Conservation (phyloP, 2,888 invertebrate species). For the Papilio gigon region DNA sequence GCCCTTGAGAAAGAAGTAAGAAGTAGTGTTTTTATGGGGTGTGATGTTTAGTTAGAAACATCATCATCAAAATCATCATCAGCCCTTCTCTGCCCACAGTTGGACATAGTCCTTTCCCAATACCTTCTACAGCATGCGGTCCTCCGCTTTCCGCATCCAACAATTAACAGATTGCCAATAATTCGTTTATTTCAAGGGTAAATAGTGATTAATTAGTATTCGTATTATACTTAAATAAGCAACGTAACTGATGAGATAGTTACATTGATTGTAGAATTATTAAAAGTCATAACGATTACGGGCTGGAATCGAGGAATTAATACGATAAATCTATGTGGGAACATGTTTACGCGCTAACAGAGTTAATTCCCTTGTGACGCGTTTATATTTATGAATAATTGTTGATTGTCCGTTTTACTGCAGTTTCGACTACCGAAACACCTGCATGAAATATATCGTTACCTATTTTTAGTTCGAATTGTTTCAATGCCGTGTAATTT, state of each 20-base stretch:
- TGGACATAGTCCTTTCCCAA: too few relatives aligned
- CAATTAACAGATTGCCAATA: background rate
- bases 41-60: background rate
- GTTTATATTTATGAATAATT: slow-evolving; percentile 80
- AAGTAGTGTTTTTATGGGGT: background rate
- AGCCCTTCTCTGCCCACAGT: too few relatives aligned
- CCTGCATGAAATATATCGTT: background rate
- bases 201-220: background rate
- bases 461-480: background rate
- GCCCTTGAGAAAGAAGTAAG: too few relatives aligned
- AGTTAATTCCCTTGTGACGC: slow-evolving; percentile 79
- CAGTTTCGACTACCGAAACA: background rate
- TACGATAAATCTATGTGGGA: slow-evolving; percentile 78
- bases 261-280: slow-evolving; percentile 53
- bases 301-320: slow-evolving; percentile 72
- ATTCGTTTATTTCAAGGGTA: background rate
- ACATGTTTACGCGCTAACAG: slow-evolving; percentile 81
- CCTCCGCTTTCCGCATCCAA: too few relatives aligned
- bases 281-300: slow-evolving; percentile 69
- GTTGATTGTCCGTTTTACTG: slow-evolving; percentile 62
- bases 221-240: background rate
- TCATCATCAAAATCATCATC: too few relatives aligned
- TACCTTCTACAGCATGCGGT: too few relatives aligned
- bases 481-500: background rate
- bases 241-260: background rate